A percentile compares a stretch with the other conserved stretches of the same genome.
Evolutionary conservation across 2,113 vertebrate species (phyloP).

Genomic region (Pogonocichla stellata): DNA sequence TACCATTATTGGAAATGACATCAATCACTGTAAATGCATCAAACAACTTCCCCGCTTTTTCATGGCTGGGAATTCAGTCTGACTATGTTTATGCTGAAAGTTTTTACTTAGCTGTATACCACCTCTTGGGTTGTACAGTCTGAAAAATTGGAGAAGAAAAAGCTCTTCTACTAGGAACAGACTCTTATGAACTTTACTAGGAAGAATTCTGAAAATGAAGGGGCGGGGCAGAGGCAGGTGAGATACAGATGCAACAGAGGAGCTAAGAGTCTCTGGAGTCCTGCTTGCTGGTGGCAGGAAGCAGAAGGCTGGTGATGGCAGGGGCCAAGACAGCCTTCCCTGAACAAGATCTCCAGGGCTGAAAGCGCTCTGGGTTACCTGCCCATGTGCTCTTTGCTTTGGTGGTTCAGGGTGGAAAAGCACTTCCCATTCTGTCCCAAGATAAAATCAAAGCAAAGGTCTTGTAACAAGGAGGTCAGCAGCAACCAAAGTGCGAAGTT

Average conservation of each 20-base stretch:
- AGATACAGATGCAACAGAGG: not conserved
- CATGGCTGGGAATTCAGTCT: not conserved
- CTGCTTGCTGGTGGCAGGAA: not conserved
- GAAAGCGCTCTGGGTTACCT: not conserved
- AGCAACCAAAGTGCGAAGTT: rapidly evolving
- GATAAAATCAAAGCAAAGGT: not conserved
- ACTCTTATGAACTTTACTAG: not conserved
- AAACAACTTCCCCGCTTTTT: not conserved
- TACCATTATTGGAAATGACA: not conserved
- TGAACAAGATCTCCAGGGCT: rapidly evolving
- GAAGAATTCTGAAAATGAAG: not conserved
- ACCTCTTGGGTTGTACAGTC: not conserved
- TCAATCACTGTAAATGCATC: not conserved
- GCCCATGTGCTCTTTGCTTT: not conserved
- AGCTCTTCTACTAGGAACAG: not conserved
- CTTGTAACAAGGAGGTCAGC: not conserved
- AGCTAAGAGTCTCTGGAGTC: not conserved
- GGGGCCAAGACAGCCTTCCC: not conserved
- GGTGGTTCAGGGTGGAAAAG: not conserved
- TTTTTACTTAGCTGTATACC: not conserved
- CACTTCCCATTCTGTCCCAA: not conserved
- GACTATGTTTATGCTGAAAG: rapidly evolving
- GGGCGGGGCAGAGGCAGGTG: rapidly evolving
- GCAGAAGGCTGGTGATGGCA: rapidly evolving
- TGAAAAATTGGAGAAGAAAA: not conserved